phyloP scores from a whole-genome alignment of 1,140 invertebrate genomes.

The Holotrichia oblita region DNA sequence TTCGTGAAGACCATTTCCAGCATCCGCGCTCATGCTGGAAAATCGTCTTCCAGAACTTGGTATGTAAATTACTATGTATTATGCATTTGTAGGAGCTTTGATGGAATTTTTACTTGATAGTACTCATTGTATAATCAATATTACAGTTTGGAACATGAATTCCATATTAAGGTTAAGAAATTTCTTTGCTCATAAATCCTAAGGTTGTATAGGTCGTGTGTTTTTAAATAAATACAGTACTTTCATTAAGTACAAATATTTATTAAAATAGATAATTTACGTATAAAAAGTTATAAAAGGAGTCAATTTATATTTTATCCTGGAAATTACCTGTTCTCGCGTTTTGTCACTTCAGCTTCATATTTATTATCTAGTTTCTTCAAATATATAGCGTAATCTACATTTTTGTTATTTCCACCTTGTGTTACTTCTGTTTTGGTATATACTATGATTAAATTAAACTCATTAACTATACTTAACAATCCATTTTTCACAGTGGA shows the following conservation, averaged over 20 bases:
- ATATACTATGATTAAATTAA: constrained; percentile 13
- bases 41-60: too few relatives aligned
- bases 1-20: too few relatives aligned
- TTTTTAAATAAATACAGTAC: too few relatives aligned
- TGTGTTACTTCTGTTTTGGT: neutral
- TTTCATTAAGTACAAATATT: neutral
- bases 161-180: too few relatives aligned
- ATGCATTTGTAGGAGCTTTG: too few relatives aligned
- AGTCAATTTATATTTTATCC: neutral
- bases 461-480: neutral
- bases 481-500: constrained; percentile 9
- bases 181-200: too few relatives aligned
- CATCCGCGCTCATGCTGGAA: too few relatives aligned
- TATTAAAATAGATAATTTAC: neutral
- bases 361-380: neutral
- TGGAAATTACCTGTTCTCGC: neutral
- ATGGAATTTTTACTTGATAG: too few relatives aligned
- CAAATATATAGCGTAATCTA: neutral
- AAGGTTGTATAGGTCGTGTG: neutral
- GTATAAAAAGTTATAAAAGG: constrained; percentile 7
- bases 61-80: too few relatives aligned
- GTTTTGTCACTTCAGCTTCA: neutral
- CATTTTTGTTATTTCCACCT: neutral
- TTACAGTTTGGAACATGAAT: too few relatives aligned
- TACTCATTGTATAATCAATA: too few relatives aligned